Evolutionary conservation across 2,888 invertebrate genomes (phyloP), one percentile per base, ranked within the genome.

Genomic region (Aphidoletes aphidimyza): DNA sequence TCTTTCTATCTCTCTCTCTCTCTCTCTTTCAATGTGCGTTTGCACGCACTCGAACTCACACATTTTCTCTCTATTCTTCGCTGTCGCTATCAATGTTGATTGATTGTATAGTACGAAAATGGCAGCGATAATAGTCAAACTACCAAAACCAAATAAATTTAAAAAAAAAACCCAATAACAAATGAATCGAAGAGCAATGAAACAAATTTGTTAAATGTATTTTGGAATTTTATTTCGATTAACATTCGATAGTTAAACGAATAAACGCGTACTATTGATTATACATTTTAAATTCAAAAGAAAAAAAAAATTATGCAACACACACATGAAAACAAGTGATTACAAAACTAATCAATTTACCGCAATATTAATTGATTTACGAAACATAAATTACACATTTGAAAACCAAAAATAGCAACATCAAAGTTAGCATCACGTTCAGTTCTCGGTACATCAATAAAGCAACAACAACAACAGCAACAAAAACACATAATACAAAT

Each of bases 291-390:
- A 54, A 26, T 54, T 54, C 3, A 22, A 5, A n/a, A 54, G 14
- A 26, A 54, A 54, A 54, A 54, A 54, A 3, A 26, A 54, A 54
- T 5, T 8, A 54, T n/a, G n/a, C n/a, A 54, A 54, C 2, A 54
- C 5, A 54, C 2, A 54, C n/a, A 2, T 22, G 22, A 22, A 54
- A 22, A 26, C 54, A 54, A 54, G 42, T 42, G 42, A 42, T 42
- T 14, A 42, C 14, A 6, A 42, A 42, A 42, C 14, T 42, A 14
- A 42, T 42, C 6, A 42, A 42, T 42, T 42, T 42, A 54, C 54
- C 54, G 54, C 54, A 54, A 54, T 54, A 54, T 54, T 54, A 22
- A 54, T 54, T 54, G 54, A 54, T 22, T 54, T 22, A 54, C 54
- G 19, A 47, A 47, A 47, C 8, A 47, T 2, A 47, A 47, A 47